phyloP scores from a whole-genome alignment of 2,888 invertebrate species.

The Heliconius erato region DNA sequence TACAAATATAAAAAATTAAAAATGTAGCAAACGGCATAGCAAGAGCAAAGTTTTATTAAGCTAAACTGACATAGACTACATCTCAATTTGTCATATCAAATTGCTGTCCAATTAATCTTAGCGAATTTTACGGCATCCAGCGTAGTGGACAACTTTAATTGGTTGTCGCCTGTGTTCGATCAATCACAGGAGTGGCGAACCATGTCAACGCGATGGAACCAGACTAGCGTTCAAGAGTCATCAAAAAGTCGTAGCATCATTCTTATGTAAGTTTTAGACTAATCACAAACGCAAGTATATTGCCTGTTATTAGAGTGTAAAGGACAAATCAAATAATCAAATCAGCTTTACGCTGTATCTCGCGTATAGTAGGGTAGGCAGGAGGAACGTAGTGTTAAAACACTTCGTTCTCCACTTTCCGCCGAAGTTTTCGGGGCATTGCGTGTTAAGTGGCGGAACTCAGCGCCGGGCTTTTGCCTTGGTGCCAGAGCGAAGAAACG shows the following conservation, averaged over 20 bases:
- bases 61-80: constrained; percentile 28
- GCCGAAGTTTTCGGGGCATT: too few species aligned
- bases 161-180: constrained; percentile 71
- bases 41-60: constrained; percentile 15
- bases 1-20: too few species aligned
- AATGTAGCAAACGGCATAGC: background rate
- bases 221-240: constrained; percentile 29
- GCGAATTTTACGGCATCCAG: constrained; percentile 67
- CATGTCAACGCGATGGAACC: constrained; percentile 58
- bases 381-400: too few species aligned
- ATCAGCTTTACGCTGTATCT: too few species aligned
- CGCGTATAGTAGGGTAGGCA: too few species aligned
- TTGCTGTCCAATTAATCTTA: constrained; percentile 66
- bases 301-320: constrained; percentile 29
- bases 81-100: constrained; percentile 55
- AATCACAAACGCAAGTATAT: constrained; percentile 42
- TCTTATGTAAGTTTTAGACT: constrained; percentile 34
- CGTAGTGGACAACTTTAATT: constrained; percentile 82
- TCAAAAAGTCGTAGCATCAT: constrained; percentile 40
- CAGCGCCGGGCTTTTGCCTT: too few species aligned
- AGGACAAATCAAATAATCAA: too few species aligned
- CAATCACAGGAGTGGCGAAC: constrained; percentile 73
- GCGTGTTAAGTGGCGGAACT: too few species aligned
- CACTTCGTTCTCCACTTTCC: too few species aligned
- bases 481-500: too few species aligned